Evolutionary conservation across 1,140 invertebrate species (phyloP), one percentile per base, ranked within the genome.

Genomic region (Drosophila carrolli): DNA sequence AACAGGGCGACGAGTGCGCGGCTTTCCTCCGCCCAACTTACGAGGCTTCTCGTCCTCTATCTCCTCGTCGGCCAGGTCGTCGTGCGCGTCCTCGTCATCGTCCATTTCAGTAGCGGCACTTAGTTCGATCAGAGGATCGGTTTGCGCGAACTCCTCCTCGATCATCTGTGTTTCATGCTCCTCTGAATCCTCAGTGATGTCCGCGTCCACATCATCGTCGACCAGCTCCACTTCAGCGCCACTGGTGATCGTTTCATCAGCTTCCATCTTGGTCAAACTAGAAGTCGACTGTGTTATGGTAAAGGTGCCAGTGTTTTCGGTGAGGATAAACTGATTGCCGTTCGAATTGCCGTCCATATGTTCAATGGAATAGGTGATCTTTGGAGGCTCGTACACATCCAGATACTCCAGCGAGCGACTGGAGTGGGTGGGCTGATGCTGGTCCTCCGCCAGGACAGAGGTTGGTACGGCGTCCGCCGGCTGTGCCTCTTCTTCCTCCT

Each of bases 331-430:
- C 38, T 92, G 91, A 60, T 79, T 91, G 10, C 83, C 78, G 48
- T 48, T 81, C 9, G 61, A 53, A 16, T 70, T 71, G 16, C 83
- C 90, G 3, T 79, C 72, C 75, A 92, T 91, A 23, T 92, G 90
- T 40, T 92, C 90, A 13, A 92, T 92, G 16, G 91, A 91, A 48
- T 92, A 92, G 2, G 86, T 90, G 5, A 92, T 92, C 60, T 92
- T 92, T 9, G 89, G 90, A 43, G 85, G 67, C 27, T 89, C 84
- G 2, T 92, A 92, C 0, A 92, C 84, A 46, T 91, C 88, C 0
- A 92, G 67, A 46, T 84, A 92, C 23, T 92, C 90, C 13, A 91
- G 44, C 6, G 84, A 75, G 19, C 90, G 79, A 5, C 13, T 67
- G 5, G 51, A 43, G 48, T 75, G 78, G 14, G 72, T 40, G 23